A percentile compares a stretch with the other conserved stretches of the same genome.
Conservation (phyloP, 2,888 invertebrate species). For the Automeris io region DNA sequence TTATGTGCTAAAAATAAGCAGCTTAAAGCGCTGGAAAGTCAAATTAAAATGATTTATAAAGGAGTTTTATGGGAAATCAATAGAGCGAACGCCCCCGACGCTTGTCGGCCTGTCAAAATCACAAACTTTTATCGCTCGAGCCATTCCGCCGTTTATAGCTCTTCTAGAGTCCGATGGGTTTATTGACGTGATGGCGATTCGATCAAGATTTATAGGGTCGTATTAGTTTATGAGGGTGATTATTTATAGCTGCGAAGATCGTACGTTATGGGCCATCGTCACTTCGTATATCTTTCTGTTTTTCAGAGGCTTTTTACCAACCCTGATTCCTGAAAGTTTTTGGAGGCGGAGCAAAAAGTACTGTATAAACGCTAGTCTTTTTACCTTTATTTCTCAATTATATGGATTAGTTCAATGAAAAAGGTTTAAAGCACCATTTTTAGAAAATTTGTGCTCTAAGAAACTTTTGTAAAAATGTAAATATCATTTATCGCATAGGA, state of each 20-base stretch:
- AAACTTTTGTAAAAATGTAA: no score
- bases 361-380: no score
- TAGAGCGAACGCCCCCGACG: conserved; percentile 16
- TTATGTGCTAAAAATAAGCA: background rate
- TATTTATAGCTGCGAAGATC: background rate
- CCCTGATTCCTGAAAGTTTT: no score
- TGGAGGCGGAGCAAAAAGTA: no score
- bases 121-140: conserved; percentile 15
- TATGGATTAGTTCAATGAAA: no score
- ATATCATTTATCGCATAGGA: no score
- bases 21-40: conserved; percentile 15
- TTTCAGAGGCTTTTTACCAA: no score
- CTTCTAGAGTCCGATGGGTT: conserved; percentile 3
- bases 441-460: no score
- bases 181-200: conserved; percentile 3
- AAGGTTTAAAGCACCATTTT: no score
- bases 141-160: conserved; percentile 7
- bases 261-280: no score
- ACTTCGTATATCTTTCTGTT: no score
- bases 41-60: conserved; percentile 32
- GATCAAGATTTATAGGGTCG: conserved; percentile 2
- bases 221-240: background rate
- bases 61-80: conserved; percentile 43
- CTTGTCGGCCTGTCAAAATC: conserved; percentile 18
- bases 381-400: no score